These are phyloP conservation scores for Meta bourneti DNA, from an alignment of 2,888 invertebrate genomes.

Conservation along the genomic window DNA sequence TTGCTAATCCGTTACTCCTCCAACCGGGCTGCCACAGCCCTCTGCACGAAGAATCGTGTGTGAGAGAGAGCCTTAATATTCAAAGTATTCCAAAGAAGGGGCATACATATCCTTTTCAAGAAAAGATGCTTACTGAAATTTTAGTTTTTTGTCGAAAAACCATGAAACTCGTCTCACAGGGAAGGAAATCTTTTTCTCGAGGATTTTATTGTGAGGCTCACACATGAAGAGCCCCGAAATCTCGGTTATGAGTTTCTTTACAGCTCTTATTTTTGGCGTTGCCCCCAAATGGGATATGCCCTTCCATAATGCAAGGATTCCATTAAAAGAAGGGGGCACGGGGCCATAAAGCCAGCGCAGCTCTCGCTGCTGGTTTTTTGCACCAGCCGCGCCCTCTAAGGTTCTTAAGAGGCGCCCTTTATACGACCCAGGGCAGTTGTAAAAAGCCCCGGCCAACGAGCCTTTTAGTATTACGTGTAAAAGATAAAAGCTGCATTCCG, in stretches of 20 bases:
- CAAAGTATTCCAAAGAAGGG: too few relatives aligned
- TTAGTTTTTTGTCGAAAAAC: too few relatives aligned
- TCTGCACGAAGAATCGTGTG: too few relatives aligned
- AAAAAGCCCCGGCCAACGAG: background rate
- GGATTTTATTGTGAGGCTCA: too few relatives aligned
- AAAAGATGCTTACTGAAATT: too few relatives aligned
- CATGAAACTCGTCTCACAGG: too few relatives aligned
- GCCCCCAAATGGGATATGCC: slow-evolving; percentile 15
- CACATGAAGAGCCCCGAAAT: background rate
- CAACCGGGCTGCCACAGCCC: too few relatives aligned
- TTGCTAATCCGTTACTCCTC: too few relatives aligned
- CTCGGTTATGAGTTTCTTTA: slow-evolving; percentile 28
- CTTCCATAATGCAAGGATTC: background rate
- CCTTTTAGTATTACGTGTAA: slow-evolving; percentile 19
- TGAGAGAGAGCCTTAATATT: too few relatives aligned
- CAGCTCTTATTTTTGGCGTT: background rate
- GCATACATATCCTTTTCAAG: too few relatives aligned
- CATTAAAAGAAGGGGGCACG: background rate
- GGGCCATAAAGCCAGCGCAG: background rate
- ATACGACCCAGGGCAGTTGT: slow-evolving; percentile 13
- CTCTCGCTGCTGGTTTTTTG: background rate
- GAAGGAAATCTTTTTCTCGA: too few relatives aligned
- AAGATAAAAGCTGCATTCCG: background rate
- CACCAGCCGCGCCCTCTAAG: background rate
- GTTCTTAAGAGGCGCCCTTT: background rate